Conservation (phyloP, 35 echinoderm and acorn worm species). For the Anneissia japonica region DNA sequence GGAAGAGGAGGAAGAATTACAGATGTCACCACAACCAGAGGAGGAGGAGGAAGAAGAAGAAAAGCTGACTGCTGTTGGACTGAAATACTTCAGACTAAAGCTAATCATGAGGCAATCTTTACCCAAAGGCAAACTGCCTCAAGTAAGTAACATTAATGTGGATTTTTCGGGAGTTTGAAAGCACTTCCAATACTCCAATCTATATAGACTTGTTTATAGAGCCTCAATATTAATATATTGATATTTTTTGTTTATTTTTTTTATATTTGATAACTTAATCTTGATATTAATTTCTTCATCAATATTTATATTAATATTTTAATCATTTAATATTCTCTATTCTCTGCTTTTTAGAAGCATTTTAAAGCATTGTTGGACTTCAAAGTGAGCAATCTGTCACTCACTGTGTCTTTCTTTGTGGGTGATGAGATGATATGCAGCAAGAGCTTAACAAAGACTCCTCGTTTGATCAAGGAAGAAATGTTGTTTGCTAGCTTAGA, state of each 20-base stretch:
- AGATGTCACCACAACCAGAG: too few species aligned
- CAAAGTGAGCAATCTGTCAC: not conserved
- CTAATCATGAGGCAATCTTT: conserved; percentile 13
- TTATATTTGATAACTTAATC: too few species aligned
- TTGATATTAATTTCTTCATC: too few species aligned
- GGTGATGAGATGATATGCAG: not conserved
- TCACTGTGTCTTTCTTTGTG: not conserved
- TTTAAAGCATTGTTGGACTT: not conserved
- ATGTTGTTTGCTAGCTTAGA: not conserved
- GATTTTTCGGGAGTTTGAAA: too few species aligned
- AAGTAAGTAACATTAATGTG: not conserved
- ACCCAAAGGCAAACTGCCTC: not conserved
- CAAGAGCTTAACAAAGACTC: not conserved
- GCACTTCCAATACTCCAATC: too few species aligned
- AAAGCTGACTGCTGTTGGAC: not conserved
- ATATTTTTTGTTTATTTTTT: too few species aligned
- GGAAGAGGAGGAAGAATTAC: not conserved
- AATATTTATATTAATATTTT: too few species aligned
- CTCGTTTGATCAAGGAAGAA: not conserved
- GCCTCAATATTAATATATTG: too few species aligned
- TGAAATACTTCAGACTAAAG: conserved; percentile 16
- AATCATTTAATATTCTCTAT: too few species aligned
- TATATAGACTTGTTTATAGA: too few species aligned
- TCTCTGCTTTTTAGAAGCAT: not conserved
- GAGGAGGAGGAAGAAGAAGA: not conserved